Base-by-base conservation (phyloP, 2,888 invertebrate genomes). In the Macrophya alboannulata region DNA sequence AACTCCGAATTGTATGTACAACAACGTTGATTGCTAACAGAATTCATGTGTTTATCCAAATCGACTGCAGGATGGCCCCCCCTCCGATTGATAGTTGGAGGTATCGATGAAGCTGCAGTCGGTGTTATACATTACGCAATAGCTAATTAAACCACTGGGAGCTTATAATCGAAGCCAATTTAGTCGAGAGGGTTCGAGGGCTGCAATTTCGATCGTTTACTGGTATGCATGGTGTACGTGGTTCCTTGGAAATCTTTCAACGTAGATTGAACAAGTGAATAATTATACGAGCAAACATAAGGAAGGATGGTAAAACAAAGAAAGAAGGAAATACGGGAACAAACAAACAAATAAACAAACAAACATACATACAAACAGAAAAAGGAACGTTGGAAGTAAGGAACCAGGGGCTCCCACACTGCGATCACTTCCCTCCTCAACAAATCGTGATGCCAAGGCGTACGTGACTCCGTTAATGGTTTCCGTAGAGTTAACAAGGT, bases 401-500 rank as follows among this genome's bases (percentile, higher is more conserved):
- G 37, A 51, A 51, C 37, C n/a, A n/a, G n/a, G n/a, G 1, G 21
- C 77, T 77, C 8, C 51, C 37, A 31, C 43, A 2, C 21, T 15
- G 81, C 62, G 81, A 81, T 81, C 40, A 43, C 81, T 81, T 59
- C 40, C 5, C 55, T 17, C 55, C 59, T 43, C 81, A 81, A 81
- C 83, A 71, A 83, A 71, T 83, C 65, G 68, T 48, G 68, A 83
- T 81, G 83, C 83, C 48, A 71, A 48, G 89, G 89, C 89, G 90
- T 90, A 90, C 91, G 91, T 89, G 89, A 89, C 89, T 89, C 90
- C 90, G 90, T 92, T 92, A 92, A 92, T 92, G 90, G 92, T 92
- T 92, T 92, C 92, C 92, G 91, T 90, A 87, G 90, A 90, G 92
- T 92, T 92, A 92, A 92, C 92, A 90, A 92, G 92, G 91, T 92